phyloP scores from a whole-genome alignment of 2,113 vertebrate species.

The Scomber scombrus region DNA sequence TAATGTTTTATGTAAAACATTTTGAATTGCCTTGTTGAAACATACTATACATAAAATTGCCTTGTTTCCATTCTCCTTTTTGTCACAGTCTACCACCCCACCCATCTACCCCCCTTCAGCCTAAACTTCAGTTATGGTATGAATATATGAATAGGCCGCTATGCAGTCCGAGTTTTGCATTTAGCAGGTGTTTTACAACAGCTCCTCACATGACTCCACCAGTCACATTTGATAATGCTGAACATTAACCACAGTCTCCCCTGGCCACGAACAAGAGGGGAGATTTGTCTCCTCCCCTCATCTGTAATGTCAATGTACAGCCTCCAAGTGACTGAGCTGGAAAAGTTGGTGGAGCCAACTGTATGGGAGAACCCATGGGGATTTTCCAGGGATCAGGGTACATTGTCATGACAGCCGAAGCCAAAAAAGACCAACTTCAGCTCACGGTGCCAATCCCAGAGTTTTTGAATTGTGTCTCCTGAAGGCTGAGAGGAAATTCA shows the following conservation, averaged over 20 bases:
- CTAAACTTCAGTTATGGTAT: conserved; percentile 13
- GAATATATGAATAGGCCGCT: conserved; percentile 38
- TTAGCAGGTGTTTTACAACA: conserved; percentile 65
- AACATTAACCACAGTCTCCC: conserved; percentile 60
- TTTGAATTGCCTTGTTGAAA: too few species aligned
- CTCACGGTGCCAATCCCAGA: conserved; percentile 35
- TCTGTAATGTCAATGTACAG: conserved; percentile 53
- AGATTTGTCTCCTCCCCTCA: conserved; percentile 60
- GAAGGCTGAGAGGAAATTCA: conserved; percentile 45
- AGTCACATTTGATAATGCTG: conserved; percentile 67
- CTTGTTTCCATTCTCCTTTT: conserved; percentile 20
- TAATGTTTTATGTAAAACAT: too few species aligned
- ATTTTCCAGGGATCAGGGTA: conserved; percentile 43
- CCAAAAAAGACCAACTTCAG: conserved; percentile 49
- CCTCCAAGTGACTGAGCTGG: conserved; percentile 49
- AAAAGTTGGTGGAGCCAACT: conserved; percentile 49
- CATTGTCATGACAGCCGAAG: conserved; percentile 58
- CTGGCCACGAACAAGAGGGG: conserved; percentile 30
- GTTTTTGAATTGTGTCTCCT: conserved; percentile 29
- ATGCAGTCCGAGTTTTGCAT: conserved; percentile 31
- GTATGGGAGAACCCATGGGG: conserved; percentile 50
- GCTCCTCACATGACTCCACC: conserved; percentile 28
- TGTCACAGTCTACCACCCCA: neutral
- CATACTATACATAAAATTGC: too few species aligned
- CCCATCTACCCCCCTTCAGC: neutral